phyloP scores from a whole-genome alignment of 2,888 invertebrate genomes.

The Exephanes ischioxanthus region DNA sequence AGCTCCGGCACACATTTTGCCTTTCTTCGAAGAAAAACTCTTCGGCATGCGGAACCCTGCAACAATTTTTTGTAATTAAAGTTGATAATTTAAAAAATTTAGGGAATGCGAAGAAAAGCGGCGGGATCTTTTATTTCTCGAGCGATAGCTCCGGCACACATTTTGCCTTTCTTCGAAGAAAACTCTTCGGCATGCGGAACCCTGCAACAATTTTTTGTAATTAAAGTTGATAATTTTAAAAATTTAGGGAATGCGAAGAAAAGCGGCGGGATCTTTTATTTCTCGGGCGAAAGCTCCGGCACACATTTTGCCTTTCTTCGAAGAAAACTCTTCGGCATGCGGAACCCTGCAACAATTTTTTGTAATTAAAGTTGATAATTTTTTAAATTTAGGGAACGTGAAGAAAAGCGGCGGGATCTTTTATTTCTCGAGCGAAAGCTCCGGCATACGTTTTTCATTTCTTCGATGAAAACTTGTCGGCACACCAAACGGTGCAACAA shows the following conservation, averaged over 20 bases:
- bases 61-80: not conserved
- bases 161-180: not conserved
- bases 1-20: not conserved
- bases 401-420: constrained; percentile 4
- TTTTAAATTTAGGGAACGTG: too few relatives aligned
- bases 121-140: not conserved
- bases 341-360: too few relatives aligned
- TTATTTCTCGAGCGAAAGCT: not conserved
- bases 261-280: not conserved
- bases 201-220: not conserved
- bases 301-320: not conserved
- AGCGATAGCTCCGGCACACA: not conserved
- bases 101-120: not conserved
- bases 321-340: not conserved
- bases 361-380: not conserved
- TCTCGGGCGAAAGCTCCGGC: not conserved
- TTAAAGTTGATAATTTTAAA: not conserved
- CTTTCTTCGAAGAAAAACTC: not conserved
- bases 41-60: not conserved
- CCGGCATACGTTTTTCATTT: not conserved
- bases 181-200: not conserved
- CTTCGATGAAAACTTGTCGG: not conserved
- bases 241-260: not conserved
- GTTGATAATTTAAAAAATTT: too few relatives aligned
- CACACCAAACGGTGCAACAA: too few relatives aligned